Base-by-base conservation (phyloP, 64 coral and sea anemone genomes). In the Porites australiensis region DNA sequence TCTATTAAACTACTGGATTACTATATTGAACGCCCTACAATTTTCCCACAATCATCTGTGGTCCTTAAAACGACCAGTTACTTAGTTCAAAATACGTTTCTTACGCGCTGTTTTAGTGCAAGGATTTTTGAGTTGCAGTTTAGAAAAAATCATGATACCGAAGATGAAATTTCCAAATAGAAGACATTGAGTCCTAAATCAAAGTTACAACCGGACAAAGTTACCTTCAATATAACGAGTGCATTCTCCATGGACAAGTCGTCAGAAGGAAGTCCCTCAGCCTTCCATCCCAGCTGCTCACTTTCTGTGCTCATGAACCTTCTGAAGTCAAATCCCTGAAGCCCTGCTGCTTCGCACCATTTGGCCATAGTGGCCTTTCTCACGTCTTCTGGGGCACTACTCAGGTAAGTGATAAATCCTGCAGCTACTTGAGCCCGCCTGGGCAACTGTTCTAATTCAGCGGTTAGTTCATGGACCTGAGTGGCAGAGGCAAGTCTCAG, bases 241-340 rank as follows among this genome's bases (percentile, higher is more conserved):
- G 98, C 98, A 64, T 99, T 99, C 54, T 99, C 98, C 92, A 99
- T 99, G 19, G 98, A 99, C 13, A 99, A 84, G 48, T 99, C 98
- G 84, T 99, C 98, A 63, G 94, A 96, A 2, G 98, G 98, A 45
- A 99, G 77, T 64, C 98, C 98, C 48, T 99, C 98, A 20, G 98
- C 95, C 74, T 99, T 99, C 98, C 98, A 99, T 4, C 89, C 92
- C 37, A 99, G 78, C 64, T 99, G 98, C 74, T 99, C 98, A 86
- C 98, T 99, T 79, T 99, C 98, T 15, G 94, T 99, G 19, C 98
- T 99, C 88, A 99, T 94, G 44, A 99, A 99, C 19, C 98, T 92
- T 72, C 98, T 99, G 70, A 99, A 99, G 77, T 99, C 94, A 99
- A 99, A 99, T 14, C 94, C 94, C 23, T 99, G 90, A 19, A 99